Base-by-base conservation (phyloP, 2,888 invertebrate genomes). In the Phyllotreta striolata region DNA sequence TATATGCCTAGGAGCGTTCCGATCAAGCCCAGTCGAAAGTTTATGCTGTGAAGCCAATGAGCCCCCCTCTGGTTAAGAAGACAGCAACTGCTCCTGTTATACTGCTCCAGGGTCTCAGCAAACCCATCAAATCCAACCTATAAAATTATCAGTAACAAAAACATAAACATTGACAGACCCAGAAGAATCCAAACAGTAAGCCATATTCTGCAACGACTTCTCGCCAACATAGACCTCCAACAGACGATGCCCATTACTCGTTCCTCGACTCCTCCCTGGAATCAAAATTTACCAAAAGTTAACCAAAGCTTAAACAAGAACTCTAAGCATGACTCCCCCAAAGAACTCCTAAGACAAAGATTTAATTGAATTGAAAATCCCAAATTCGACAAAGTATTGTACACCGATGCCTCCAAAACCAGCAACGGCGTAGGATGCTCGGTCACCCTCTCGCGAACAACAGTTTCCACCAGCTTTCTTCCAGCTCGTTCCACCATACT, bases 1-100 rank as follows among this genome's bases (percentile, higher is more conserved):
- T 14, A 46, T 55, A 39, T 62, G 55, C 44, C 37, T 55, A n/a
- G 47, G 55, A 14, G 44, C 62, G 5, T 47, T 55, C 14, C 13
- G 62, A 54, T 38, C 47, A 6, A 55, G 55, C 40, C 62, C 55
- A 6, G n/a, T 38, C 6, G 6, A 38, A 24, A 55, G 44, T 6
- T 6, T 61, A 37, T 54, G 40, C 24, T 7, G 12, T 24, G 58
- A 58, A 49, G 35, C 58, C n/a, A 37, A 44, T 44, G 46, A 43
- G 10, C 3, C 46, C 56, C 56, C 9, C 10, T 41, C 40, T 6
- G 49, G 41, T 43, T 55, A 39, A 24, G 55, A 10, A 40, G 55
- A 38, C 39, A 55, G 43, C 55, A 55, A 39, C 41, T 41, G 1
- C 55, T 55, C 24, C 14, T 44, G 24, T n/a, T 37, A 34, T 56